Evolutionary conservation across 1,140 invertebrate species (phyloP), one percentile per base, ranked within the genome.

Genomic region (Drosophila kurseongensis): DNA sequence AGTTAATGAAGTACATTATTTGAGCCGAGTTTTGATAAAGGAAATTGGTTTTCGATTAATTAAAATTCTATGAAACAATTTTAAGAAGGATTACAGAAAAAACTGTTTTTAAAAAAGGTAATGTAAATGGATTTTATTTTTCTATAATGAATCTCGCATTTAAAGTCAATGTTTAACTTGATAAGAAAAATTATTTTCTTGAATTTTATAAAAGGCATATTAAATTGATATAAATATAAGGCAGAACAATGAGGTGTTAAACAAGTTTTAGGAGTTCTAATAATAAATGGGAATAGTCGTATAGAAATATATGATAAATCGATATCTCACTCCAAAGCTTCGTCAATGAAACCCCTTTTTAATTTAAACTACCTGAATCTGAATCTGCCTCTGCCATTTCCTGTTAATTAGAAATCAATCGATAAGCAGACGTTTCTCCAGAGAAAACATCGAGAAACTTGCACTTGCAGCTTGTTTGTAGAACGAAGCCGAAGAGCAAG

Each of bases 391-490:
- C 16, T 47, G 63, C 29, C 65, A 67, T 62, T 78, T 71, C 66
- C 62, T 78, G 57, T 54, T 75, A 68, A 78, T 88, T 72, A 62
- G 82, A 83, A 88, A 88, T 88, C 79, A 88, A 88, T 86, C 83
- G 65, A 80, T 68, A 59, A 54, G 60, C 36, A 67, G 52, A 41
- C 62, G 57, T 65, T 75, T 76, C 73, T 76, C 16, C 8, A 68
- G 74, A 77, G 74, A 77, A 77, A 77, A 60, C 56, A 48, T n/a
- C 36, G 40, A 40, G 54, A 47, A 58, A 56, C 54, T 66, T 62
- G 73, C 58, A 75, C 51, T 47, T 44, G 56, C 52, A 57, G 10
- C 50, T 68, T 36, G 69, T 73, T 83, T 86, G 59, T 78, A 86
- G 82, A 86, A 88, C 79, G 44, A 7, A 14, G 23, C 35, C 35